Evolutionary conservation across 2,113 vertebrate genomes (phyloP).

Genomic region (Tachuris rubrigastra): DNA sequence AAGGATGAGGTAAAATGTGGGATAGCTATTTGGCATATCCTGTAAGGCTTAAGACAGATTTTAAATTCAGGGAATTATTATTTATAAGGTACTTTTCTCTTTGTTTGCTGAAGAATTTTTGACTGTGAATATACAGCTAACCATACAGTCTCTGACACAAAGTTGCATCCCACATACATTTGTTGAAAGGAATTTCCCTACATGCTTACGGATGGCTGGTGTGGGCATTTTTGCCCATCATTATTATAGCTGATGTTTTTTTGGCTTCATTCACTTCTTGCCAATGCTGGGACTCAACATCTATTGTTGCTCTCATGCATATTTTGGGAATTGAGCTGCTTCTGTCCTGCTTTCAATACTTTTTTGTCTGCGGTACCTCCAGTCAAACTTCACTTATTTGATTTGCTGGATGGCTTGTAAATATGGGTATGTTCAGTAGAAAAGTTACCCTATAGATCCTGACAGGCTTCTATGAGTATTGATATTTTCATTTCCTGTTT

Average conservation of each 20-base stretch:
- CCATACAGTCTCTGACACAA: not conserved
- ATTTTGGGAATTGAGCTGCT: not conserved
- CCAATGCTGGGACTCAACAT: constrained; percentile 11
- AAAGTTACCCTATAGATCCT: not conserved
- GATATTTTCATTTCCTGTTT: not conserved
- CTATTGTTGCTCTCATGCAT: not conserved
- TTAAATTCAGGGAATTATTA: not conserved
- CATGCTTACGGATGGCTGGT: not conserved
- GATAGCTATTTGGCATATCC: not conserved
- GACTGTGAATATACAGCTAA: not conserved
- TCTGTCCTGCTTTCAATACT: not conserved
- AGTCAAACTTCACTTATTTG: not conserved
- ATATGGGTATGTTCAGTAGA: not conserved
- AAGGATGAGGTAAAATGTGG: not conserved
- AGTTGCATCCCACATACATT: not conserved
- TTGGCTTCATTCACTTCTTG: constrained; percentile 20
- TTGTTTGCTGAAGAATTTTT: not conserved
- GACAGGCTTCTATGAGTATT: not conserved
- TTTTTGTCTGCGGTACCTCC: not conserved
- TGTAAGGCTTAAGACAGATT: not conserved
- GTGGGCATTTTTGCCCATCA: not conserved
- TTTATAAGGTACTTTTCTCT: constrained; percentile 2
- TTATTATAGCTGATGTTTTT: constrained; percentile 21
- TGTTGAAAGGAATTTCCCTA: constrained; percentile 25
- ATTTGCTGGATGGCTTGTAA: not conserved